Evolutionary conservation across 1,140 invertebrate genomes (phyloP), one percentile per base, ranked within the genome.

Genomic region (Aphaenogaster ashmeadi): DNA sequence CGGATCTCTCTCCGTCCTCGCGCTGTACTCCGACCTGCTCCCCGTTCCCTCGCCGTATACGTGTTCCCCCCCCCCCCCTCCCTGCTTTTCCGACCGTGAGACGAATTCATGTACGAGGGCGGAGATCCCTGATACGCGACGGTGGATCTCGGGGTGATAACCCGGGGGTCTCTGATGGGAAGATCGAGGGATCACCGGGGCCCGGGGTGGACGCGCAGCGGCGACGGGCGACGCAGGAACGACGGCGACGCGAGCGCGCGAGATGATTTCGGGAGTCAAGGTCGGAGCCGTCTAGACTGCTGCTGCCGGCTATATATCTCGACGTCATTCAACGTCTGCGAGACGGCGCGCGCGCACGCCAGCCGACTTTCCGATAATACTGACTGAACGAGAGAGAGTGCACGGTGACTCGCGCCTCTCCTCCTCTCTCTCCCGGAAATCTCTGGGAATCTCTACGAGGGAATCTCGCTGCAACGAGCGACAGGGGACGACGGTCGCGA

Each of bases 221-320:
- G 13, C 52, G 27, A 41, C 44, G 38, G 71, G 56, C 47, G 50
- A 77, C 77, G 38, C 74, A 13, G 13, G 44, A 52, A 58, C 44
- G 15, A 33, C 69, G 71, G n/a, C 80, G 66, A 50, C 54, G 54
- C 67, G 80, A 33, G 50, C 64, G 64, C 64, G 50, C 78, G 78
- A 84, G 80, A 84, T 84, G 80, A 84, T 84, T 72, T 89, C 58
- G 89, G 87, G 81, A 90, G 88, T 90, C 89, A 91, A 91, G 89
- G 89, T 91, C 90, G 89, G 50, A 50, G 33, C 81, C 80, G 90
- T 88, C 87, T 90, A 91, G 87, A 84, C 80, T 47, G 18, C 66
- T 44, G 67, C 54, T 58, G 69, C 41, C 69, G 69, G 80, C 41
- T 62, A 60, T 72, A 74, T 58, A 83, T 72, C 80, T 72, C 80